Conservation (phyloP, 2,113 vertebrate species). For the Manacus vitellinus region DNA sequence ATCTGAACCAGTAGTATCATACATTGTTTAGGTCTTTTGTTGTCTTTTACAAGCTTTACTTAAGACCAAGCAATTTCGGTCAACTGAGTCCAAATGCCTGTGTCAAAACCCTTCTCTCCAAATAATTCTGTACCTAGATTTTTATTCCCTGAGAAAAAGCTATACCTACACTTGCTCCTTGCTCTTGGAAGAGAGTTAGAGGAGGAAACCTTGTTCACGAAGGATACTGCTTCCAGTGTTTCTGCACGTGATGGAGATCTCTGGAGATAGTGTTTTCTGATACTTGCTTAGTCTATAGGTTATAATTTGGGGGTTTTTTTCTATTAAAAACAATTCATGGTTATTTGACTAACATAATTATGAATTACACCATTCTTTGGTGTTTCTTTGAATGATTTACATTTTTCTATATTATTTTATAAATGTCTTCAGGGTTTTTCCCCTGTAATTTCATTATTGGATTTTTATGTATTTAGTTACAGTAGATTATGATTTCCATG, state of each 20-base stretch:
- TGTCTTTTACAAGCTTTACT: neutral
- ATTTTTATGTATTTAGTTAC: slow-evolving; percentile 11
- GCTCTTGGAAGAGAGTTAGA: neutral
- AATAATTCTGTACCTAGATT: neutral
- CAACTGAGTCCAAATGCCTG: neutral
- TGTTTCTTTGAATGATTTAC: neutral
- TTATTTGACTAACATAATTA: neutral
- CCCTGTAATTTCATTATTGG: neutral
- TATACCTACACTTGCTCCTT: neutral
- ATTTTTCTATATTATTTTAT: neutral
- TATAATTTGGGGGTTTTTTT: neutral
- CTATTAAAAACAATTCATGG: neutral
- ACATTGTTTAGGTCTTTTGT: neutral
- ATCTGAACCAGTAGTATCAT: neutral
- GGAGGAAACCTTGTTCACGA: neutral
- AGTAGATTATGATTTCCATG: neutral
- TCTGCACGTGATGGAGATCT: neutral
- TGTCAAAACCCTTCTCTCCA: neutral
- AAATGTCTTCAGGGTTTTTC: neutral
- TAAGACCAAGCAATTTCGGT: neutral
- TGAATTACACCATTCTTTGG: neutral
- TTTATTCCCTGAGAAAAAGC: neutral
- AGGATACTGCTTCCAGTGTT: neutral
- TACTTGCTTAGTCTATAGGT: neutral
- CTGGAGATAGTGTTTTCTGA: neutral